Base-by-base conservation (phyloP, 2,888 invertebrate genomes). In the Pseudolycoriella hygida region DNA sequence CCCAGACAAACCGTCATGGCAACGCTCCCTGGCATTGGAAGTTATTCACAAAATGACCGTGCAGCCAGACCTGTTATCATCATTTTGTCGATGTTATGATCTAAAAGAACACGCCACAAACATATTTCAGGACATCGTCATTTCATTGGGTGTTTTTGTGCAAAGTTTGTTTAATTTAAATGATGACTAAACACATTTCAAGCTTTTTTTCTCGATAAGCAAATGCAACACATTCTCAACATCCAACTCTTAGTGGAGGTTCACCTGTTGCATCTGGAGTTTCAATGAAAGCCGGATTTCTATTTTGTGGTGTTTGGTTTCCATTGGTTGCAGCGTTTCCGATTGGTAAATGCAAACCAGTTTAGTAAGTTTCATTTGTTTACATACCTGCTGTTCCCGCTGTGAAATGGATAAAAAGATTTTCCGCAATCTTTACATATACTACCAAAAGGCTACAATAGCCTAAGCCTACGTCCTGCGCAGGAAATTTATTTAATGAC, bases 1-100 rank as follows among this genome's bases (percentile, higher is more conserved):
- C 62, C 86, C 89, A 0, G 97, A 97, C 60, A 93, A 94, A 65
- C 92, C 93, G 2, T 73, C 83, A 50, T 98, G 98, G 97, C 96
- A 97, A 62, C 71, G 96, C 46, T 90, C 93, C 2, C 65, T 96
- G 43, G 94, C 97, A 0, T 64, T 98, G 15, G 98, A 98, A 70
- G 94, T 97, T 2, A 70, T 98, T 40, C 93, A 94, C 61, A 89
- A 88, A 67, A 82, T 98, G 73, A 83, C 86, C 1, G 79, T 87
- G 44, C 88, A 93, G 55, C 85, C 93, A 6, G 64, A 72, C 61
- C 68, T 94, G 15, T 68, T 96, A 53, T 84, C 81, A 56, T 86
- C 87, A 42, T 93, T 97, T 67, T 94, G 96, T 64, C 78, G 84
- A 61, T 89, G 87, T 52, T 98, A 97, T 62, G 97, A 98, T 67